These are phyloP conservation scores for Bombyx mori DNA, from an alignment of 1,140 invertebrate species.

Conservation along the genomic window DNA sequence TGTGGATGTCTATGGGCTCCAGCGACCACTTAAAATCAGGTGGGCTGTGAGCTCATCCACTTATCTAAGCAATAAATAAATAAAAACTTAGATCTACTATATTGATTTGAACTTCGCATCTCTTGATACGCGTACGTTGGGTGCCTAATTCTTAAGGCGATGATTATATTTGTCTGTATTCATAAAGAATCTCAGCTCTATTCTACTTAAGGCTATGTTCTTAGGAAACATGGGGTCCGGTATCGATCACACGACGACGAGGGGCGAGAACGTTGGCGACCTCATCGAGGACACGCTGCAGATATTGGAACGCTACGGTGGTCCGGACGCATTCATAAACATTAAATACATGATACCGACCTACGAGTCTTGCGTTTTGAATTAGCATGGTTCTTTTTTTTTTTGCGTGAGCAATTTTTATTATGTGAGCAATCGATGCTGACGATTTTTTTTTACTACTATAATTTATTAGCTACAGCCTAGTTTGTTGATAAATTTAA, in stretches of 20 bases:
- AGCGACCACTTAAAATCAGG: too few relatives aligned
- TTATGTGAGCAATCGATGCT: neutral
- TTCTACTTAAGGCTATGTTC: slow-evolving; percentile 1
- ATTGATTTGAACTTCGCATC: too few relatives aligned
- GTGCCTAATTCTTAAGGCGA: too few relatives aligned
- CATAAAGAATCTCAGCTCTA: neutral
- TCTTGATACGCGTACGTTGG: too few relatives aligned
- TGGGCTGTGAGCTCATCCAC: too few relatives aligned
- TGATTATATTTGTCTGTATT: neutral
- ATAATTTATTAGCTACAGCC: too few relatives aligned
- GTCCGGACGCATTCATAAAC: slow-evolving; percentile 95
- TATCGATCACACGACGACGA: slow-evolving; percentile 80
- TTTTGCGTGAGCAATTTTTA: neutral
- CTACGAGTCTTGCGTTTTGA: slow-evolving; percentile 93
- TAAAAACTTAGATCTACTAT: too few relatives aligned
- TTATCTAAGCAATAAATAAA: too few relatives aligned
- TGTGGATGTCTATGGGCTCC: too few relatives aligned
- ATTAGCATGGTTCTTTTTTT: slow-evolving; percentile 54
- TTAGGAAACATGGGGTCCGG: slow-evolving; percentile 81
- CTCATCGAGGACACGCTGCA: slow-evolving; percentile 94
- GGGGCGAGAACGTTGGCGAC: slow-evolving; percentile 88
- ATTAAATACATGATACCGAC: slow-evolving; percentile 98
- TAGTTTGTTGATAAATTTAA: too few relatives aligned
- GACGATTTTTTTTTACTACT: neutral
- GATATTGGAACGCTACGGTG: slow-evolving; percentile 89